These are phyloP conservation scores for Limenitis camilla DNA, from an alignment of 2,888 invertebrate genomes.

Conservation along the genomic window DNA sequence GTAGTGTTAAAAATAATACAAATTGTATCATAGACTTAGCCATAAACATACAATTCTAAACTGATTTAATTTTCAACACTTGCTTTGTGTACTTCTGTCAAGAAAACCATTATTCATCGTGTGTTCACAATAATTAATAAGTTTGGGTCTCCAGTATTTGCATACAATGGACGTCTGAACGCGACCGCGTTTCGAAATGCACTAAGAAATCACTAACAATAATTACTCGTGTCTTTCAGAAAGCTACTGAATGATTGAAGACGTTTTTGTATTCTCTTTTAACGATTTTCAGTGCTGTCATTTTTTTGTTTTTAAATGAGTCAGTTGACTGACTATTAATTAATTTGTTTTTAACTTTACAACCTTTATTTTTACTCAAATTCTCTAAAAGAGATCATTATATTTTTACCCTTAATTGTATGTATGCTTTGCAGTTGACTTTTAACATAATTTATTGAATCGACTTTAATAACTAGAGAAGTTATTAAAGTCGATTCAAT, in stretches of 20 bases:
- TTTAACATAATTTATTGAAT: too few species aligned
- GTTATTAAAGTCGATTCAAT: too few species aligned
- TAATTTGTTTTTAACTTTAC: too few species aligned
- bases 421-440: too few species aligned
- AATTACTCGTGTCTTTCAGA: slow-evolving; percentile 33
- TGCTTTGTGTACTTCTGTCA: slow-evolving; percentile 19
- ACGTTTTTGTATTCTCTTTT: not conserved
- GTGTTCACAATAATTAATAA: slow-evolving; percentile 69
- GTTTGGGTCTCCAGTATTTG: slow-evolving; percentile 62
- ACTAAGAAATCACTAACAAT: slow-evolving; percentile 24
- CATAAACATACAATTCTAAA: slow-evolving; percentile 7
- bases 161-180: slow-evolving; percentile 61
- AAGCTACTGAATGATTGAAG: slow-evolving; percentile 17
- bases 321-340: too few species aligned
- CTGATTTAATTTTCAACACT: slow-evolving; percentile 20
- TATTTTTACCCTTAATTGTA: too few species aligned
- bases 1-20: not conserved
- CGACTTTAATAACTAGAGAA: too few species aligned
- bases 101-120: slow-evolving; percentile 50
- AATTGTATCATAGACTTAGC: slow-evolving; percentile 3
- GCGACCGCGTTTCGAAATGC: slow-evolving; percentile 47
- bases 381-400: too few species aligned
- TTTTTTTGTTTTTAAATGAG: not conserved
- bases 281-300: not conserved
- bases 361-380: too few species aligned